Evolutionary conservation across 2,797 vertebrate species (phyloP).

Genomic region (Megalops cyprinoides): DNA sequence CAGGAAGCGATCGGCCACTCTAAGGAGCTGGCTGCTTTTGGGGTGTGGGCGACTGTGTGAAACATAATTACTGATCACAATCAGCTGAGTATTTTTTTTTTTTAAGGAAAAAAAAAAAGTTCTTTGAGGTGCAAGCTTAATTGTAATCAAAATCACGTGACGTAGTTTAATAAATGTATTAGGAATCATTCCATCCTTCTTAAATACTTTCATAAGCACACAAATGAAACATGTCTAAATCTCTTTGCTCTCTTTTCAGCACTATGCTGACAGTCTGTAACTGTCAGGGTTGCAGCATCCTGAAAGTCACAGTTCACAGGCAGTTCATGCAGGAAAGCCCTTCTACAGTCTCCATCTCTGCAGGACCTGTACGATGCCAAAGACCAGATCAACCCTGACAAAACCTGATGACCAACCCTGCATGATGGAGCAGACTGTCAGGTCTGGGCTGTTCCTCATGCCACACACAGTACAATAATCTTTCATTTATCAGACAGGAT

Average conservation of each 20-base stretch:
- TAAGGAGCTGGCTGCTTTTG: neutral
- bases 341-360: no score
- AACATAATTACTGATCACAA: neutral
- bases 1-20: neutral
- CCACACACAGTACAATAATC: no score
- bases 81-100: neutral
- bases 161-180: neutral
- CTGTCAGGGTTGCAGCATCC: neutral
- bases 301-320: no score
- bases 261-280: constrained; percentile 3
- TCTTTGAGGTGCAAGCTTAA: neutral
- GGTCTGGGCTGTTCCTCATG: no score
- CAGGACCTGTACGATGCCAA: no score
- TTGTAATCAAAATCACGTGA: neutral
- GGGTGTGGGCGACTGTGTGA: neutral
- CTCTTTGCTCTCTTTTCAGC: neutral
- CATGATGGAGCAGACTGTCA: no score
- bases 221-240: neutral
- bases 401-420: no score
- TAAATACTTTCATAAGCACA: no score
- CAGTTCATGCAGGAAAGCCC: no score
- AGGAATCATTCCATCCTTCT: no score
- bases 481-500: no score
- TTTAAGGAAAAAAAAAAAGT: neutral
- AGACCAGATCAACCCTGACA: no score